A percentile compares a stretch with the other conserved stretches of the same genome.
phyloP scores from a whole-genome alignment of 1,140 invertebrate species.

The Aphidius gifuensis region DNA sequence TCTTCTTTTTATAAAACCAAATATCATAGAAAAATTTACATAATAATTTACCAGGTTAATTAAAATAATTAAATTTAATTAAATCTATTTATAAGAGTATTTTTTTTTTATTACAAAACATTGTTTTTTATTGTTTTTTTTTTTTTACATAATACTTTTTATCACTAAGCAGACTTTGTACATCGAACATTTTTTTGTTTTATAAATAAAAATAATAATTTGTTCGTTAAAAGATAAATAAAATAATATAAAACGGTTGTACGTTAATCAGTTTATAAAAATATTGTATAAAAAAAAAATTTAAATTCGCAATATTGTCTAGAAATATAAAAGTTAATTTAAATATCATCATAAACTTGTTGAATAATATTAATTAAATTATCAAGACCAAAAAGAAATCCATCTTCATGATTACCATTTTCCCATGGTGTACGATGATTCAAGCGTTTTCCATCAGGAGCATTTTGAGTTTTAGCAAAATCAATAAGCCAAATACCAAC shows the following conservation, averaged over 20 bases:
- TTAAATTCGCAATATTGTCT: neutral
- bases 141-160: conserved; percentile 13
- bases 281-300: neutral
- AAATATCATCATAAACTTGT: conserved; percentile 27
- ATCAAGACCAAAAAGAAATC: conserved; percentile 86
- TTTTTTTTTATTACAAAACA: neutral
- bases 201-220: neutral
- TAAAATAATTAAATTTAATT: too few relatives aligned
- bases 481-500: conserved; percentile 94
- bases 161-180: conserved; percentile 18
- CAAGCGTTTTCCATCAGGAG: conserved; percentile 69
- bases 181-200: conserved; percentile 5
- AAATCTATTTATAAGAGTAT: too few relatives aligned
- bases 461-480: conserved; percentile 84
- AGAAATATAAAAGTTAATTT: neutral
- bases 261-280: conserved; percentile 2
- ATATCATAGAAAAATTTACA: too few relatives aligned
- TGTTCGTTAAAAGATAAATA: neutral
- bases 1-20: too few relatives aligned
- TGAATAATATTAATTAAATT: conserved; percentile 65
- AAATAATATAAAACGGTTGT: conserved; percentile 2
- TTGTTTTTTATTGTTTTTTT: neutral
- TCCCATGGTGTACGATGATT: conserved; percentile 77
- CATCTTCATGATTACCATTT: conserved; percentile 93
- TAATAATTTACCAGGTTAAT: too few relatives aligned